Evolutionary conservation across 2,888 invertebrate species (phyloP).

Genomic region (Erebia ligea): DNA sequence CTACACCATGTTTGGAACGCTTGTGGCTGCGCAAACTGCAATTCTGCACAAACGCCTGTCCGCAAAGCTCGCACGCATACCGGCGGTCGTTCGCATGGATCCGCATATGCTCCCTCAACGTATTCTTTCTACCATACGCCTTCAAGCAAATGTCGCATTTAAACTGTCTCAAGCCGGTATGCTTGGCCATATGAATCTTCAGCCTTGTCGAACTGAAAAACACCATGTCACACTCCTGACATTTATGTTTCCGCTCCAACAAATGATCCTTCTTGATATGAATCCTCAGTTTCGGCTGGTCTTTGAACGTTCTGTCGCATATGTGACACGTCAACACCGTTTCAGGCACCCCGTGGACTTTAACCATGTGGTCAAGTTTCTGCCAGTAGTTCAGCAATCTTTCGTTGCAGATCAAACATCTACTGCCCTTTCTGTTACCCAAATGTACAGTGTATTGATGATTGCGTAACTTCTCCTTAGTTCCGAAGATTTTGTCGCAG

Average conservation of each 20-base stretch:
- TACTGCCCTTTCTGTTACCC: conserved; percentile 50
- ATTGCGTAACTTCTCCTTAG: conserved; percentile 41
- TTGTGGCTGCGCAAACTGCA: conserved; percentile 67
- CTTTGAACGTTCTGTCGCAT: conserved; percentile 58
- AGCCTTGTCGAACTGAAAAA: conserved; percentile 56
- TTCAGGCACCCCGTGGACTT: conserved; percentile 55
- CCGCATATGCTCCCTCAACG: conserved; percentile 61
- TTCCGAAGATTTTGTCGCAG: conserved; percentile 57
- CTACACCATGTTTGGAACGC: conserved; percentile 53
- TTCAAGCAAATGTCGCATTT: conserved; percentile 62
- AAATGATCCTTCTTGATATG: conserved; percentile 69
- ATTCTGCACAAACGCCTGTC: conserved; percentile 56
- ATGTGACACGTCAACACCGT: conserved; percentile 57
- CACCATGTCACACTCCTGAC: conserved; percentile 68
- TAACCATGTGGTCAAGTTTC: conserved; percentile 59
- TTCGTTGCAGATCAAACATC: conserved; percentile 55
- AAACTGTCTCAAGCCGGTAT: conserved; percentile 56
- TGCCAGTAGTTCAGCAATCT: conserved; percentile 59
- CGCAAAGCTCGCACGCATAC: conserved; percentile 54
- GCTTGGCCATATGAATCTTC: conserved; percentile 58
- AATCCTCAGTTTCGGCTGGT: conserved; percentile 51
- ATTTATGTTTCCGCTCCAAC: conserved; percentile 64
- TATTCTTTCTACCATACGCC: conserved; percentile 56
- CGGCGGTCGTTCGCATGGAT: conserved; percentile 53
- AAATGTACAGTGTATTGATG: conserved; percentile 47